Conservation (phyloP, 1,140 invertebrate species). For the Drosophila pectinifera region DNA sequence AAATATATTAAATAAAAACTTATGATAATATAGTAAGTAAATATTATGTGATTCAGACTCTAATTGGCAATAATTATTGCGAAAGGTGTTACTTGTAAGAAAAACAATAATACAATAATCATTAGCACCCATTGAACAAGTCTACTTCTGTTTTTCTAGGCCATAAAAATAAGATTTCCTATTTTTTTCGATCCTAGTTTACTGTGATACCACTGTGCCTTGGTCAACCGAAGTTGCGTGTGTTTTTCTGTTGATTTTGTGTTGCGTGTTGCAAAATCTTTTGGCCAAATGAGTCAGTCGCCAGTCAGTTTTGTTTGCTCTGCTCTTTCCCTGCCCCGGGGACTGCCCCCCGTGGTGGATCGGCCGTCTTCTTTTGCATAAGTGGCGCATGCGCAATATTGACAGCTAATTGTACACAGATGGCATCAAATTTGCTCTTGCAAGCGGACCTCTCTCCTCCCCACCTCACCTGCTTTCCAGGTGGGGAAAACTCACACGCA, state of each 20-base stretch:
- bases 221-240: slow-evolving; percentile 61
- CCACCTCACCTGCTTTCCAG: slow-evolving; percentile 1
- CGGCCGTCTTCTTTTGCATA: slow-evolving; percentile 54
- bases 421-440: slow-evolving; percentile 77
- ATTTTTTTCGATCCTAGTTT: background rate
- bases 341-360: background rate
- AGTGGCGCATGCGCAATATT: slow-evolving; percentile 79
- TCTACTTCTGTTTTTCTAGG: too few relatives aligned
- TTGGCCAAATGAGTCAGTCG: slow-evolving; percentile 74
- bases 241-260: slow-evolving; percentile 57
- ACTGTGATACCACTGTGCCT: slow-evolving; percentile 3
- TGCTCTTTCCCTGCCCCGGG: slow-evolving; percentile 13
- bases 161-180: too few relatives aligned
- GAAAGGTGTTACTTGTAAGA: too few relatives aligned
- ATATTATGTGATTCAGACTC: too few relatives aligned
- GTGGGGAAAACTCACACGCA: slow-evolving; percentile 32
- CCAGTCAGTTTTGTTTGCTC: slow-evolving; percentile 59
- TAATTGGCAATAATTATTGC: too few relatives aligned
- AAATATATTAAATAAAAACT: too few relatives aligned
- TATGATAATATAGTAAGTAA: too few relatives aligned
- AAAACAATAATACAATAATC: too few relatives aligned
- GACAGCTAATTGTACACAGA: slow-evolving; percentile 79
- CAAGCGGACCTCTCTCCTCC: slow-evolving; percentile 29
- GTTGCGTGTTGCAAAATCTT: slow-evolving; percentile 76
- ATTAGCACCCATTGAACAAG: too few relatives aligned